These are phyloP conservation scores for Stegophylla sp. DNA, from an alignment of 2,888 invertebrate genomes.

Conservation along the genomic window DNA sequence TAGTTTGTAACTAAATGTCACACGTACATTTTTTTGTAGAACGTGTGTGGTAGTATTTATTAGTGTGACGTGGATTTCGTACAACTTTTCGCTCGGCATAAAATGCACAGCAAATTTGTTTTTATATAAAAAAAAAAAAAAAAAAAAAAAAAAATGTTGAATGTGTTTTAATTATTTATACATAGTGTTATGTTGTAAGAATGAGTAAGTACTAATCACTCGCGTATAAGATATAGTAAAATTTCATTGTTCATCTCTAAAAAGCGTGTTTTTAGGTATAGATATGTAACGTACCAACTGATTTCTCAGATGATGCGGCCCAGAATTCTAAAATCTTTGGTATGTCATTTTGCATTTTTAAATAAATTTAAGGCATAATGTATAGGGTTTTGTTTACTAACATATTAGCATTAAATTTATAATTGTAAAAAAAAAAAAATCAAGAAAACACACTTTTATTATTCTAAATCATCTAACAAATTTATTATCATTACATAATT, in stretches of 20 bases:
- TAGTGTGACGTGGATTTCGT: conserved; percentile 57
- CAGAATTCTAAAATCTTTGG: conserved; percentile 53
- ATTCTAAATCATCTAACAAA: conserved; percentile 56
- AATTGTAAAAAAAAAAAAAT: conserved; percentile 44
- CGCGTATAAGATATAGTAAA: conserved; percentile 49
- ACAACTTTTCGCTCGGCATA: conserved; percentile 52
- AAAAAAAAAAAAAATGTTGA: not conserved
- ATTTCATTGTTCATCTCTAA: conserved; percentile 20
- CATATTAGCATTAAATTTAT: conserved; percentile 43
- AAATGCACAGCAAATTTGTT: conserved; percentile 57
- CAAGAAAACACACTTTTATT: conserved; percentile 48
- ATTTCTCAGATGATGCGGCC: conserved; percentile 52
- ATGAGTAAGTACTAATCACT: conserved; percentile 57
- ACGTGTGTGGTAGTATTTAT: conserved; percentile 59
- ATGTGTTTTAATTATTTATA: conserved; percentile 57
- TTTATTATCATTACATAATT: conserved; percentile 51
- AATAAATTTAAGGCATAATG: conserved; percentile 40
- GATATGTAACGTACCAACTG: conserved; percentile 38
- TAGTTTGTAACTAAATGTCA: conserved; percentile 57
- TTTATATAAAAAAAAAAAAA: conserved; percentile 46
- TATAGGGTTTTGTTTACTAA: conserved; percentile 53
- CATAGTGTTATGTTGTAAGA: conserved; percentile 58
- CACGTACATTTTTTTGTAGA: conserved; percentile 58
- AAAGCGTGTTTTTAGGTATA: conserved; percentile 58
- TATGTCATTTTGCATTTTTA: conserved; percentile 56